Evolutionary conservation across 2,888 invertebrate species (phyloP).

Genomic region (Zygogramma bicolorata): DNA sequence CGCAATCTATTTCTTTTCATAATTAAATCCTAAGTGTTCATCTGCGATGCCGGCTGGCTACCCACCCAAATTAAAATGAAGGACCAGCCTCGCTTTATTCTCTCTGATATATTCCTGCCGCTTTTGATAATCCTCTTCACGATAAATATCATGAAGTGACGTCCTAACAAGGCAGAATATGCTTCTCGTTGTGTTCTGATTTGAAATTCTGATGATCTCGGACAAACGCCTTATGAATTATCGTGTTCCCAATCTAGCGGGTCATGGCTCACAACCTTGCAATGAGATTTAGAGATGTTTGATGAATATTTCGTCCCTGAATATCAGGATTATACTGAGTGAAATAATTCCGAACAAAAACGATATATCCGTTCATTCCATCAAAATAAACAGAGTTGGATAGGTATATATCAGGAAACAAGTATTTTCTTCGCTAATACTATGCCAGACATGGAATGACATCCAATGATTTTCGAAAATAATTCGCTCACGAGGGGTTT

Average conservation of each 20-base stretch:
- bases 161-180: constrained; percentile 6
- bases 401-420: too few species aligned
- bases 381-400: too few species aligned
- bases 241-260: not conserved
- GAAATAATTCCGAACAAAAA: too few species aligned
- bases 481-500: too few species aligned
- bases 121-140: constrained; percentile 1
- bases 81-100: not conserved
- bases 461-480: too few species aligned
- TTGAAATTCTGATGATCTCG: constrained; percentile 15
- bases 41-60: constrained; percentile 4
- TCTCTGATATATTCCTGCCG: constrained; percentile 12
- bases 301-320: too few species aligned
- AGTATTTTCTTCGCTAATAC: too few species aligned
- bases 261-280: too few species aligned
- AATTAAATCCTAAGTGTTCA: constrained; percentile 23
- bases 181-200: constrained; percentile 15
- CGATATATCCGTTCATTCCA: too few species aligned
- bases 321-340: too few species aligned
- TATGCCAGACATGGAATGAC: too few species aligned
- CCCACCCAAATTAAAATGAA: constrained; percentile 14
- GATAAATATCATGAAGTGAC: constrained; percentile 20
- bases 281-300: too few species aligned
- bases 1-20: not conserved
- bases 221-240: constrained; percentile 4